Base-by-base conservation (phyloP, 2,113 vertebrate genomes). In the Oncorhynchus clarkii region DNA sequence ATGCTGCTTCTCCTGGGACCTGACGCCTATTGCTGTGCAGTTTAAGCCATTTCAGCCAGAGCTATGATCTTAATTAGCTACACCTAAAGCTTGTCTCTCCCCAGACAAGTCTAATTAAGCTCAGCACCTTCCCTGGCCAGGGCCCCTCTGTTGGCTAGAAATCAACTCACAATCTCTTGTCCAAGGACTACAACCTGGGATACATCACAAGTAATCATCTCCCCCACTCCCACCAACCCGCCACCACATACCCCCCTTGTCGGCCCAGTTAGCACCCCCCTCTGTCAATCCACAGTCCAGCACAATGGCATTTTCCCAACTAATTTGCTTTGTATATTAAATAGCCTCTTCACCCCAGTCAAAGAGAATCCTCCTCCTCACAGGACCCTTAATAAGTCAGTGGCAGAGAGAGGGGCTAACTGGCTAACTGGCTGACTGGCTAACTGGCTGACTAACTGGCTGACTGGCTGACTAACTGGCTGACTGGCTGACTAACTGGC, bases 61-160 rank as follows among this genome's bases (percentile, higher is more conserved):
- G 89, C 91, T 93, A 93, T 93, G 92, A 93, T 90, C 92, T 90
- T 93, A 93, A 94, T 93, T 93, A 93, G 89, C 90, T 90, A 88
- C 88, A 94, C 92, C 91, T 93, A 90, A 92, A 92, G 89, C 90
- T 85, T 78, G 82, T 91, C 90, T 88, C 88, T 90, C 88, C 85
- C 89, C 86, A 89, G 88, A 91, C 91, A 88, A 85, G 84, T 88
- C 90, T 92, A 91, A 94, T 94, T 94, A 93, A 93, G 89, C 89
- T 86, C 87, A 87, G 88, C 72, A 81, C 88, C 85, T 90, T 90
- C 82, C 86, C 84, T 83, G 88, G 89, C 88, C 88, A 86, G 87
- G 85, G 87, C 86, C 84, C 85, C 85, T 87, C 78, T 84, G 79
- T 84, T 88, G 88, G 84, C 86, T 89, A 86, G 86, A 90, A 89